Evolutionary conservation across 2,888 invertebrate species (phyloP).

Genomic region (Brachyptera risi): DNA sequence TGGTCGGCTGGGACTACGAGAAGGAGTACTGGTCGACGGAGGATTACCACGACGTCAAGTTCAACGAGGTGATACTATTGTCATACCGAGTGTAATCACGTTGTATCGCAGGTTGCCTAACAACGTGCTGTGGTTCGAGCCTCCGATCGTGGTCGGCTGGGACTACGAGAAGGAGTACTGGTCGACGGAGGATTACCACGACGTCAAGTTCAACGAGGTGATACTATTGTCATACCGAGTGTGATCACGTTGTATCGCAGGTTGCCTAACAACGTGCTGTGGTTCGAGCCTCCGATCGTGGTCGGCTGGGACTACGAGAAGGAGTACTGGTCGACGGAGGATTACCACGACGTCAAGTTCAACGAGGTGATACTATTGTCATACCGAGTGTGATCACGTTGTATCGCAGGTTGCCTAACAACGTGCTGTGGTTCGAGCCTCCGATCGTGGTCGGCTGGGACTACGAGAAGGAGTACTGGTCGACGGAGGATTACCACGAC

Average conservation of each 20-base stretch:
- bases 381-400: no score
- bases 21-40: conserved; percentile 62
- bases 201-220: no score
- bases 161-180: conserved; percentile 62
- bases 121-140: conserved; percentile 72
- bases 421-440: conserved; percentile 74
- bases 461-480: conserved; percentile 61
- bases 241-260: no score
- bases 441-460: conserved; percentile 68
- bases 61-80: no score
- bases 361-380: no score
- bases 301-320: conserved; percentile 63
- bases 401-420: conserved; percentile 62
- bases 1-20: conserved; percentile 65
- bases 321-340: conserved; percentile 63
- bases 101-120: conserved; percentile 64
- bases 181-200: conserved; percentile 70
- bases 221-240: no score
- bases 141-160: conserved; percentile 65
- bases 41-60: conserved; percentile 71
- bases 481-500: conserved; percentile 68
- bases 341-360: conserved; percentile 72
- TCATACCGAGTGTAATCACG: no score
- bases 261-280: conserved; percentile 63
- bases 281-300: conserved; percentile 74